Base-by-base conservation (phyloP, 2,113 vertebrate species). In the Psophia crepitans region DNA sequence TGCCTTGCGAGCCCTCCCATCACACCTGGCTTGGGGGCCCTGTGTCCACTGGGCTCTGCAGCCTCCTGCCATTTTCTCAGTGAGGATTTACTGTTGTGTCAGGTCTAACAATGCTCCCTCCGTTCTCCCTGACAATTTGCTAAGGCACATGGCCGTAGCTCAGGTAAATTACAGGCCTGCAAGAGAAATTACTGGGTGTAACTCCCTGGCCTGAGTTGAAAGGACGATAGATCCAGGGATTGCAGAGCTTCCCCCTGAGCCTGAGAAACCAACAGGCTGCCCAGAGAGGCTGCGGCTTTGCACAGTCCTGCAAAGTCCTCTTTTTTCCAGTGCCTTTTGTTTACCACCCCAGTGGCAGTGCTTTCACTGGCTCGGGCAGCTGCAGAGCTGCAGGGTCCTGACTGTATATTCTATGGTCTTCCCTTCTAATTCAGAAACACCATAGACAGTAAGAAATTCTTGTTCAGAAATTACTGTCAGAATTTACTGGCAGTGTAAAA, bases 11-110 rank as follows among this genome's bases (percentile, higher is more conserved):
- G 63, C n/a, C 26, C 19, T 44, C 37, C n/a, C 2, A 0, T 22
- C 0, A 0, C 24, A 30, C 14, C 6, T 1, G 0, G 12, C 14
- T 80, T 0, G 2, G 49, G 58, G 49, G 44, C 37, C 53, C 2
- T 0, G 0, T 3, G 1, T 54, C 41, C 0, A 1, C 63, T 35
- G 82, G 66, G 30, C 33, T 46, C 35, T 0, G 0, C 1, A 22
- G 57, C 33, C 27, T 43, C 2, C 0, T 77, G 37, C 20, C 0
- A 0, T 53, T 64, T 41, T 44, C 60, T 71, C 64, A 16, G 66
- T 7, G 5, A 64, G 71, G 60, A 83, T 39, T 90, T 71, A 35
- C 23, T 23, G 11, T 32, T 1, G 1, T 63, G 53, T 51, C 73
- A 86, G 51, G 60, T 43, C 41, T 43, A 33, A 24, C 1, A 2